These are phyloP conservation scores for Hyphantria cunea DNA, from an alignment of 1,140 invertebrate genomes.

Conservation along the genomic window DNA sequence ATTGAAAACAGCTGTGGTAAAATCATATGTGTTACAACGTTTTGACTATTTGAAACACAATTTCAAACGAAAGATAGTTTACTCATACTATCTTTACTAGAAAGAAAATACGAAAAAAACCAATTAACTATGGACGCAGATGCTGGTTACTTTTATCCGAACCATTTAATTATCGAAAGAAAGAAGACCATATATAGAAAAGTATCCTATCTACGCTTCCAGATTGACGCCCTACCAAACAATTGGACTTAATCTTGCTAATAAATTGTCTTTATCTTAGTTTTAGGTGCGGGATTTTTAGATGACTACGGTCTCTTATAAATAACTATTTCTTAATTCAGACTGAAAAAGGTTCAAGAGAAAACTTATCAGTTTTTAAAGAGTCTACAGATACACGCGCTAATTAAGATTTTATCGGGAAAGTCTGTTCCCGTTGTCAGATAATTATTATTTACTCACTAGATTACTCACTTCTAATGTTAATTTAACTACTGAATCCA, in stretches of 20 bases:
- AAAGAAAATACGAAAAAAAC: background rate
- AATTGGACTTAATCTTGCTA: constrained; percentile 65
- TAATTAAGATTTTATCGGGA: too few relatives aligned
- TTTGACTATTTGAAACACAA: background rate
- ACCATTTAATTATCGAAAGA: constrained; percentile 11
- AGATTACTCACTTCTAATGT: too few relatives aligned
- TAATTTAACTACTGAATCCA: too few relatives aligned
- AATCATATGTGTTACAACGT: too few relatives aligned
- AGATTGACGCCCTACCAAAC: constrained; percentile 64
- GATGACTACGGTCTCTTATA: too few relatives aligned
- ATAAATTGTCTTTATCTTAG: constrained; percentile 70
- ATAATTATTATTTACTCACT: too few relatives aligned
- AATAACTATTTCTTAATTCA: too few relatives aligned
- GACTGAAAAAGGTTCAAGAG: too few relatives aligned
- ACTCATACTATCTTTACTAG: background rate
- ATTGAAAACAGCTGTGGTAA: too few relatives aligned
- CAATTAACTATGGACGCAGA: background rate
- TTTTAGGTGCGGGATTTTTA: background rate
- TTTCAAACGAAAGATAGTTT: background rate
- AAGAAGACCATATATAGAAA: background rate
- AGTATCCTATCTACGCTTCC: constrained; percentile 15
- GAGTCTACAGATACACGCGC: too few relatives aligned
- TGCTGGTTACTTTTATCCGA: background rate
- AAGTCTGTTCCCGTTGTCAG: too few relatives aligned
- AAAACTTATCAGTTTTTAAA: too few relatives aligned